Percentiles rank a stretch among this genome's conserved stretches.
These are phyloP conservation scores for Lamellibrachia satsuma DNA, from an alignment of 2,888 invertebrate genomes.

Conservation along the genomic window DNA sequence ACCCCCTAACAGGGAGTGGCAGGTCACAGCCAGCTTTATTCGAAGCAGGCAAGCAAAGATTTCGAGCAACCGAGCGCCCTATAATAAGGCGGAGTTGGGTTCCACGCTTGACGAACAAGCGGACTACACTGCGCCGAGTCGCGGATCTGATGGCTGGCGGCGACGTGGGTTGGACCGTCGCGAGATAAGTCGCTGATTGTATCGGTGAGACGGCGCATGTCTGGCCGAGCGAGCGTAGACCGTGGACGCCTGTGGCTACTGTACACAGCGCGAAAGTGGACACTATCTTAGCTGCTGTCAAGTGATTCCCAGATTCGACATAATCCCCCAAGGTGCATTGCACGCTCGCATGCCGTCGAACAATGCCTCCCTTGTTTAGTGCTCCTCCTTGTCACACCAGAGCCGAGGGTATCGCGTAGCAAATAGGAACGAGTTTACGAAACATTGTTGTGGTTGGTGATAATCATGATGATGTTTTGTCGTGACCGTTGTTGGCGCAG, in stretches of 20 bases:
- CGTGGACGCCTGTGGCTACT: not conserved
- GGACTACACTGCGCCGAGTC: not conserved
- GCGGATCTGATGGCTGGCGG: not conserved
- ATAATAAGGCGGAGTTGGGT: conserved; percentile 8
- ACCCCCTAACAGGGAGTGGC: not conserved
- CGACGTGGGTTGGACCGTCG: not conserved
- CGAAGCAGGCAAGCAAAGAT: not conserved
- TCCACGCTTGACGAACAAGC: not conserved
- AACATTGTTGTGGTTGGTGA: not conserved
- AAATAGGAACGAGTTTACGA: not conserved
- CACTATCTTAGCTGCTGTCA: not conserved
- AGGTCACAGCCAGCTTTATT: not conserved
- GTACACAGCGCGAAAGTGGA: not conserved
- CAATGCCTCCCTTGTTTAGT: not conserved
- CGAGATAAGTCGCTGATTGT: not conserved
- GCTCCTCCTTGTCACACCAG: not conserved
- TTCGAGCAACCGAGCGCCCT: not conserved
- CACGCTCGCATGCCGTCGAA: not conserved
- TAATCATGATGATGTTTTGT: not conserved
- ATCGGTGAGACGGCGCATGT: not conserved
- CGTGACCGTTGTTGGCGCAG: not conserved
- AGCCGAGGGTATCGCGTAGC: not conserved
- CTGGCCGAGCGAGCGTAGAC: not conserved
- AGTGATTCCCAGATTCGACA: not conserved
- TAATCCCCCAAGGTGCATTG: not conserved